phyloP scores from a whole-genome alignment of 2,113 vertebrate species.

The Ivindomyrus marchei region DNA sequence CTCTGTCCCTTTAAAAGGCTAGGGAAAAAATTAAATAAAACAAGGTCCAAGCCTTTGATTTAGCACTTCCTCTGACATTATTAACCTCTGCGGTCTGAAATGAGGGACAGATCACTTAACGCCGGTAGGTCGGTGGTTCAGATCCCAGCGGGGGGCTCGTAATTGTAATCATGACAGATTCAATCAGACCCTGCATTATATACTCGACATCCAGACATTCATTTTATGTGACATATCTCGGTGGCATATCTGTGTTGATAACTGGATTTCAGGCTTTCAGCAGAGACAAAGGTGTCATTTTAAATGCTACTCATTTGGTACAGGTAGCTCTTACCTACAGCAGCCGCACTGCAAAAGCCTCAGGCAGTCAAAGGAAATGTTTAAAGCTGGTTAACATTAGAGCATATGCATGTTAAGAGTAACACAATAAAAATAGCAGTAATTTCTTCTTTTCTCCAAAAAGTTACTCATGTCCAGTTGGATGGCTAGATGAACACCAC shows the following conservation, averaged over 20 bases:
- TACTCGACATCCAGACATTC: not conserved
- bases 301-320: not conserved
- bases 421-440: not conserved
- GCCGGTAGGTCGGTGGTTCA: not conserved
- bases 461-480: not conserved
- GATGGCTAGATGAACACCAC: not conserved
- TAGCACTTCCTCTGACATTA: not conserved
- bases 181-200: not conserved
- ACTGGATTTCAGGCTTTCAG: not conserved
- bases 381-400: not conserved
- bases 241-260: not conserved
- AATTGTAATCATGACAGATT: not conserved
- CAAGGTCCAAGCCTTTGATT: not conserved
- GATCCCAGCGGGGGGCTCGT: not conserved
- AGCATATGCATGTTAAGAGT: not conserved
- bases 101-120: not conserved
- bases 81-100: not conserved
- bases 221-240: not conserved
- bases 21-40: not conserved
- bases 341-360: not conserved
- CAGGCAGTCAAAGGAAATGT: not conserved
- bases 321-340: not conserved
- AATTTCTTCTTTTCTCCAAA: not conserved
- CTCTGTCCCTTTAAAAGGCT: not conserved
- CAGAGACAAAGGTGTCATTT: not conserved